Percentiles rank a stretch among this genome's conserved stretches.
phyloP scores from a whole-genome alignment of 1,140 invertebrate species.

The Heliothis subflexa region DNA sequence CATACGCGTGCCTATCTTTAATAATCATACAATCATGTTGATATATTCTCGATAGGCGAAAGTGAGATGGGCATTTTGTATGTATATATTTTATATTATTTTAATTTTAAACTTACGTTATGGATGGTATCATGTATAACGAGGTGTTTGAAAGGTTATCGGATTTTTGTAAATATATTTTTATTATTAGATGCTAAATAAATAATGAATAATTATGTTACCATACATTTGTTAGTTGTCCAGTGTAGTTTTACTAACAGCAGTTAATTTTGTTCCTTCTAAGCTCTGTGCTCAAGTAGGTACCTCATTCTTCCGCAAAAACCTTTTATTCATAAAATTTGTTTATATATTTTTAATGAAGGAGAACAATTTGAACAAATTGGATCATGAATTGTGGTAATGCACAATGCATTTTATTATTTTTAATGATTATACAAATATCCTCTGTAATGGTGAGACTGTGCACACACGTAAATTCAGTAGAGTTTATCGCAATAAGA shows the following conservation, averaged over 20 bases:
- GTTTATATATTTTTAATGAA: conserved; percentile 17
- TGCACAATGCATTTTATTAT: conserved; percentile 27
- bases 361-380: conserved; percentile 33
- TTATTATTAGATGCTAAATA: conserved; percentile 59
- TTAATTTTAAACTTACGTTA: conserved; percentile 53
- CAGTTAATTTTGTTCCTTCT: conserved; percentile 30
- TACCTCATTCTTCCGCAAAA: conserved; percentile 34
- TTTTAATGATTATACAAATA: conserved; percentile 3
- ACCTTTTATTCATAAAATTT: conserved; percentile 9
- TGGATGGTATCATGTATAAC: conserved; percentile 54
- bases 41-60: conserved; percentile 45
- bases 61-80: conserved; percentile 60
- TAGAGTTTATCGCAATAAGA: conserved; percentile 15
- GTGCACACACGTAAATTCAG: neutral
- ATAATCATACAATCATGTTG: conserved; percentile 17
- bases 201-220: conserved; percentile 65
- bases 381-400: conserved; percentile 6
- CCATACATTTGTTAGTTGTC: conserved; percentile 65
- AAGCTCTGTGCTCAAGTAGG: conserved; percentile 34
- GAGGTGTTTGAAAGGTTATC: conserved; percentile 56
- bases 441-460: conserved; percentile 29
- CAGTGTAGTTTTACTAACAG: conserved; percentile 62
- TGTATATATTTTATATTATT: conserved; percentile 62
- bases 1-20: too few species aligned
- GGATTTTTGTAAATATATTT: conserved; percentile 68